Evolutionary conservation across 2,888 invertebrate species (phyloP), one percentile per base, ranked within the genome.

Genomic region (Lithophane socia): DNA sequence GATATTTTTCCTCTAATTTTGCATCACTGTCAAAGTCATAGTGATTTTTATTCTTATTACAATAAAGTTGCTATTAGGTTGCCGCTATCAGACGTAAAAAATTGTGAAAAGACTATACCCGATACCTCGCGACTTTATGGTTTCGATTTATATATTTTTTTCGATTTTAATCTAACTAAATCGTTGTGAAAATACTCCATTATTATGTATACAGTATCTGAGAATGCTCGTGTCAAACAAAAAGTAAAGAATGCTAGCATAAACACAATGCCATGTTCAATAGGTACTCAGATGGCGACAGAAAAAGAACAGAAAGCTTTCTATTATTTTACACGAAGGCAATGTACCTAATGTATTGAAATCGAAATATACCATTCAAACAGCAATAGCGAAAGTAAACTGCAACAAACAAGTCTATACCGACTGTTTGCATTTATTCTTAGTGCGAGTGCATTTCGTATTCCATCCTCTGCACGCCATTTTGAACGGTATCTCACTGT

Each of bases 381-480:
- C 82, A 75, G 73, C 75, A 77, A 79, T 77, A 78, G 79, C 77
- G 85, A 85, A 85, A 85, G 85, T 75, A 86, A 86, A 87, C 77
- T 87, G 73, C 77, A 83, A 79, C 83, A 80, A 82, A 85, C 86
- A 75, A 75, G 77, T 80, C 72, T 73, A 73, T 80, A 69, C 63
- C 68, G 73, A 78, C 77, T 85, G 86, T 87, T 87, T 86, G 80
- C 77, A 80, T 85, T 82, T 75, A 78, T 87, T 82, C 87, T 82
- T 87, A 82, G 77, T 75, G 49, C 73, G 66, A 85, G 76, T 87
- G 82, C 82, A 85, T 87, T 80, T 86, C 68, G 79, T 77, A 78
- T 77, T 74, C 56, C 67, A 73, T 24, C 49, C 60, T 18, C 37
- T 60, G 21, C 42, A 69, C n/a, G 58, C 72, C 13, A 81, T 72